Evolutionary conservation across 2,888 invertebrate genomes (phyloP).

Genomic region (Yponomeuta evonymella): DNA sequence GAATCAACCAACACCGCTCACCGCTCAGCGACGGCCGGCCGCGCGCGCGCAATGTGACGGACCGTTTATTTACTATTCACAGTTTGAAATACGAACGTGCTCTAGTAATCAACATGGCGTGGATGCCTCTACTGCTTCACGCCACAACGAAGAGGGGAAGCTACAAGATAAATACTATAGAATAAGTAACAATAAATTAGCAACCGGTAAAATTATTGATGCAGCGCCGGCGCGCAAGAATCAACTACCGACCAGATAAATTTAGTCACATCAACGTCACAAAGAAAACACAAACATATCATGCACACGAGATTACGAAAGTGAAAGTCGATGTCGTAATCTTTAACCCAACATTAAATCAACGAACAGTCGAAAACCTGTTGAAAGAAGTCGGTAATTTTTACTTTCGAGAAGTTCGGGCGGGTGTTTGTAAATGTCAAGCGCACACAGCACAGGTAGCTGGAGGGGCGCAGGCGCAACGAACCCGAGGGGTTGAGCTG

Average conservation of each 20-base stretch:
- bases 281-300: conserved; percentile 23
- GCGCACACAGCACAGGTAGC: conserved; percentile 33
- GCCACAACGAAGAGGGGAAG: conserved; percentile 26
- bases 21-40: conserved; percentile 27
- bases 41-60: conserved; percentile 58
- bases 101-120: conserved; percentile 61
- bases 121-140: conserved; percentile 40
- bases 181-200: conserved; percentile 20
- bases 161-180: conserved; percentile 21
- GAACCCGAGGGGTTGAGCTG: conserved; percentile 43
- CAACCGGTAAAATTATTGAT: conserved; percentile 17
- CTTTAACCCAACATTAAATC: conserved; percentile 22
- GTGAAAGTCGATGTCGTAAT: conserved; percentile 44
- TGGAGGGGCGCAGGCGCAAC: conserved; percentile 38
- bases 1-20: conserved; percentile 34
- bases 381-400: conserved; percentile 41
- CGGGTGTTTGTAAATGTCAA: conserved; percentile 30
- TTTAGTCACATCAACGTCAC: not conserved
- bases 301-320: conserved; percentile 33
- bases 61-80: conserved; percentile 71
- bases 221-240: not conserved
- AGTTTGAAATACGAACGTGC: conserved; percentile 65
- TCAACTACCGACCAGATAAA: not conserved
- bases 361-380: conserved; percentile 43
- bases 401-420: conserved; percentile 32